Conservation (phyloP, 2,113 vertebrate genomes). For the Meleagris gallopavo region DNA sequence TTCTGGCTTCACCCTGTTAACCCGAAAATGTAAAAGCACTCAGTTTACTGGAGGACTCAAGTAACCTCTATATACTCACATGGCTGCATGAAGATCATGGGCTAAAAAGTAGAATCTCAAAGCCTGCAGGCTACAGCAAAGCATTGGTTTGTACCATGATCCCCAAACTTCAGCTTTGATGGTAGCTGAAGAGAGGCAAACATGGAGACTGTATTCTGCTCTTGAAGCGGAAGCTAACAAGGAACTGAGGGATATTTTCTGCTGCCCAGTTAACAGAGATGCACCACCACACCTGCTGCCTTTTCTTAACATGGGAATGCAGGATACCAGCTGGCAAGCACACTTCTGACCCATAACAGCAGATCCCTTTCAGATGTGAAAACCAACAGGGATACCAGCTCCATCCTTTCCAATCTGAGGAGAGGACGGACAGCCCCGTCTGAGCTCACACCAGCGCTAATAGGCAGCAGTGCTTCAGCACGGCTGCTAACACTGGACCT, state of each 20-base stretch:
- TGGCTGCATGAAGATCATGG: too few relatives aligned
- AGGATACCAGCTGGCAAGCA: neutral
- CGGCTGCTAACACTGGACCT: rapidly evolving
- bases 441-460: rapidly evolving
- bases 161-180: neutral
- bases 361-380: neutral
- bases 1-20: neutral
- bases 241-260: neutral
- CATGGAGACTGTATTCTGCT: neutral
- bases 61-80: neutral
- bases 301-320: rapidly evolving
- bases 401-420: rapidly evolving
- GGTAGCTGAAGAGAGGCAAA: rapidly evolving
- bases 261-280: neutral
- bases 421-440: rapidly evolving
- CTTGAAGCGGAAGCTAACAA: neutral
- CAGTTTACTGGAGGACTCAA: neutral
- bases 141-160: neutral
- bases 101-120: neutral
- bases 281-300: neutral
- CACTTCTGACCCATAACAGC: neutral
- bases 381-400: rapidly evolving
- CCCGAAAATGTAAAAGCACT: neutral
- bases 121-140: neutral
- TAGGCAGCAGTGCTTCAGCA: neutral